Evolutionary conservation across 2,113 vertebrate species (phyloP), one percentile per base, ranked within the genome.

Genomic region (Synodontis membranacea): DNA sequence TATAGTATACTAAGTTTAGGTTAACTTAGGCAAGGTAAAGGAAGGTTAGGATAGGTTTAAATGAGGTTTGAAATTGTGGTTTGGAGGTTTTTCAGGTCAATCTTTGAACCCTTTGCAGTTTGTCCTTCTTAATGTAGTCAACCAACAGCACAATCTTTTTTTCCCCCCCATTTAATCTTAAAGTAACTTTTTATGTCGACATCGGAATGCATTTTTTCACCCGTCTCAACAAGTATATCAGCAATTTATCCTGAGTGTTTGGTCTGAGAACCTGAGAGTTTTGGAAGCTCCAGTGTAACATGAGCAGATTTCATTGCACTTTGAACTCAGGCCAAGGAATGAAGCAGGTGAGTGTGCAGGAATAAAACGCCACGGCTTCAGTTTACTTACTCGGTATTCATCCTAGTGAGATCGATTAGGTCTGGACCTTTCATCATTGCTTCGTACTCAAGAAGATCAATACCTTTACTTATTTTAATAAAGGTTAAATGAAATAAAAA

Each of bases 141-240:
- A 54, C 76, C 48, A 79, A 54, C 17, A 54, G n/a, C 31, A 23
- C n/a, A 34, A 54, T 31, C 23, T 74, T 79, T 52, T 52, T 34
- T 34, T 54, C 37, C 19, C 23, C 37, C 37, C 19, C 23, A 37
- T 80, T 80, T 80, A 56, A 80, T 80, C 31, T 56, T 56, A 37
- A 80, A 80, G 78, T 80, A 56, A 80, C 17, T 37, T 80, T 80
- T 80, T 80, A 80, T 37, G 34, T 56, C 56, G 78, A 56, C 78
- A 80, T 56, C 21, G 52, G 78, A 80, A 80, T 78, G 75, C 75
- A 78, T 80, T 80, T 80, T 80, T 80, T 80, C 52, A 56, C 78
- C 39, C 52, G 78, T 39, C 78, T 80, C 78, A 56, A 80, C 78
- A 80, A 56, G 78, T 56, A 56, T 56, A 80, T 56, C 31, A 56